Evolutionary conservation across 2,113 vertebrate species (phyloP), one percentile per base, ranked within the genome.

Genomic region (Paradoxurus hermaphroditus): DNA sequence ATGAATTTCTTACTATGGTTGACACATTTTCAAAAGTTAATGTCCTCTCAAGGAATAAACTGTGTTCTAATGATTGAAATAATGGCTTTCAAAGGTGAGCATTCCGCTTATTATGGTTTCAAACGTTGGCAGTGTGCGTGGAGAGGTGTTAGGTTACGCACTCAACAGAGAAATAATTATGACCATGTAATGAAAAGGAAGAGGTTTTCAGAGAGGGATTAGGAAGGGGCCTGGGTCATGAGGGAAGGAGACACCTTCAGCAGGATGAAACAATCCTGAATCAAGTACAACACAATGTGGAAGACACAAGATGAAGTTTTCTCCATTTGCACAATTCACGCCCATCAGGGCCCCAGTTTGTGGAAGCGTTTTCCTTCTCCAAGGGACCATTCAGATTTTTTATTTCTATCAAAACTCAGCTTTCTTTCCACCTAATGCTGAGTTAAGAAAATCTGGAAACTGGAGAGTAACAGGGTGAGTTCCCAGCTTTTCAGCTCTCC

Each of bases 11-110:
- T 98, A 97, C 85, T 97, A 96, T 93, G 94, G 97, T 96, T 99
- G 98, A 99, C 98, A 99, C 98, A 98, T 98, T 98, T 98, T 98
- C 98, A 98, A 98, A 98, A 98, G 98, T 98, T 99, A 99, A 99
- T 98, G 98, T 98, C 97, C 98, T 98, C 98, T 84, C 62, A 92
- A 98, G 97, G 96, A 98, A 99, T 98, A 98, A 98, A 98, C 98
- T 98, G 41, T 98, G 97, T 98, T 98, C 98, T 98, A 99, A 98
- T 99, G 98, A 98, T 97, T 98, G 94, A 97, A 98, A 97, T 98
- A 98, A 99, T 98, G 95, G 98, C 92, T 98, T 98, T 98, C 68
- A 51, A 98, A 99, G 98, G 98, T 98, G 98, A 98, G 97, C 84
- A 97, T 98, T 98, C 95, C 29, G 65, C 97, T 98, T 98, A 98